A percentile compares a stretch with the other conserved stretches of the same genome.
These are phyloP conservation scores for Leucoptera coffeella DNA, from an alignment of 2,888 invertebrate species.

Conservation along the genomic window DNA sequence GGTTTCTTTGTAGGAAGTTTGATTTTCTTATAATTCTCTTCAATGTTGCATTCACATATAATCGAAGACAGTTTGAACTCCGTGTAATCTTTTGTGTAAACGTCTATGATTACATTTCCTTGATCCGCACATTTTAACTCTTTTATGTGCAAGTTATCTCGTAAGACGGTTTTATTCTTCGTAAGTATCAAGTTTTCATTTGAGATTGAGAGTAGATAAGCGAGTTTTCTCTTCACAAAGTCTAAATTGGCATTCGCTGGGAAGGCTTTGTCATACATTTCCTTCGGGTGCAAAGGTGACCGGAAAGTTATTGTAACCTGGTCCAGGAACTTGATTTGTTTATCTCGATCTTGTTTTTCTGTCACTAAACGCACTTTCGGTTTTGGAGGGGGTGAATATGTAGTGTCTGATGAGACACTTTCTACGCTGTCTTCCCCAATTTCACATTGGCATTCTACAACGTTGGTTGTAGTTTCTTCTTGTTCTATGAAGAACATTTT, in stretches of 20 bases:
- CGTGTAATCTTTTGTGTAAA: slow-evolving; percentile 35
- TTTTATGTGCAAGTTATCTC: slow-evolving; percentile 25
- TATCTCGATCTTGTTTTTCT: too few relatives aligned
- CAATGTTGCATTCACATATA: too few relatives aligned
- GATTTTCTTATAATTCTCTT: too few relatives aligned
- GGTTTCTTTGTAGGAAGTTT: too few relatives aligned
- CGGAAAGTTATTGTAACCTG: slow-evolving; percentile 33
- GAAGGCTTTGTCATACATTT: slow-evolving; percentile 37
- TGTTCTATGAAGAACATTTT: too few relatives aligned
- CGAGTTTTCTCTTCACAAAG: slow-evolving; percentile 33
- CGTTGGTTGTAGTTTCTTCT: too few relatives aligned
- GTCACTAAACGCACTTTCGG: too few relatives aligned
- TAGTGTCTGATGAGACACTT: slow-evolving; percentile 35
- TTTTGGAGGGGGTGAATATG: too few relatives aligned
- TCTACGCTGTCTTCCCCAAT: slow-evolving; percentile 37
- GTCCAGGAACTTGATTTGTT: too few relatives aligned
- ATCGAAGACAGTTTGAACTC: slow-evolving; percentile 25
- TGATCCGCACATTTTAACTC: slow-evolving; percentile 29
- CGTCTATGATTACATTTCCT: slow-evolving; percentile 32
- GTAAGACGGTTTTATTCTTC: slow-evolving; percentile 34
- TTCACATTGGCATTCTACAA: slow-evolving; percentile 32
- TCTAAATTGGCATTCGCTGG: slow-evolving; percentile 33
- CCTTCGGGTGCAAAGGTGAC: slow-evolving; percentile 26
- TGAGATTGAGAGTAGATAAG: slow-evolving; percentile 29
- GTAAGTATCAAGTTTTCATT: slow-evolving; percentile 30